Base-by-base conservation (phyloP, 53 echinoderm and acorn worm species). In the Echinarachnius parma region DNA sequence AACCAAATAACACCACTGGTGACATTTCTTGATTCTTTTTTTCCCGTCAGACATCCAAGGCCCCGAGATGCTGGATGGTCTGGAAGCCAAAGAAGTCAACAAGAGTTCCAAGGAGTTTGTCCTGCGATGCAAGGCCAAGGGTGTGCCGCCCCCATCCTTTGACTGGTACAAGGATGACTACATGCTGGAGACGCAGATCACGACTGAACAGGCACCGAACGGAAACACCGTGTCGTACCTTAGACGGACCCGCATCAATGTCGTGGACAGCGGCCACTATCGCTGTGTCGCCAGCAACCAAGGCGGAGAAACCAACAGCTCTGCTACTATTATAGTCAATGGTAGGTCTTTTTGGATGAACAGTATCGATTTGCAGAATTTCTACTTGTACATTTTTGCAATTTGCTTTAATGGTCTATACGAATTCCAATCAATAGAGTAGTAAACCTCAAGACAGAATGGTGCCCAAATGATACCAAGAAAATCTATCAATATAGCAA, bases 121-220 rank as follows among this genome's bases (percentile, higher is more conserved):
- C 18, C 74, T 93, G 30, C 7, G 47, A 35, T 93, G 93, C 61
- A 45, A 70, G 16, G 93, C 86, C 26, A 74, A 60, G 0, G 93
- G 93, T 44, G 48, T 35, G 50, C 93, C 93, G 11, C 24, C 54
- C 2, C 93, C 93, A 0, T 53, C 34, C 16, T 34, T 93, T 46
- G 70, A 45, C 28, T 93, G 93, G 93, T 63, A 68, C 69, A 92
- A 89, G 54, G 85, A 88, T 44, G 78, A 75, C 9, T 34, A 16
- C 26, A 48, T 21, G 21, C 34, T 81, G 19, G 42, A 62, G 62
- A 29, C 59, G 36, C 63, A 53, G 1, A 53, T 42, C 44, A 48
- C 2, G 5, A 50, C 55, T 31, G 57, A 62, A 34, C 19, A 26
- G 9, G 34, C 59, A 21, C 47, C 61, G 13, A 52, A 60, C 18